Base-by-base conservation (phyloP, 2,888 invertebrate species). In the Brenthis daphne region DNA sequence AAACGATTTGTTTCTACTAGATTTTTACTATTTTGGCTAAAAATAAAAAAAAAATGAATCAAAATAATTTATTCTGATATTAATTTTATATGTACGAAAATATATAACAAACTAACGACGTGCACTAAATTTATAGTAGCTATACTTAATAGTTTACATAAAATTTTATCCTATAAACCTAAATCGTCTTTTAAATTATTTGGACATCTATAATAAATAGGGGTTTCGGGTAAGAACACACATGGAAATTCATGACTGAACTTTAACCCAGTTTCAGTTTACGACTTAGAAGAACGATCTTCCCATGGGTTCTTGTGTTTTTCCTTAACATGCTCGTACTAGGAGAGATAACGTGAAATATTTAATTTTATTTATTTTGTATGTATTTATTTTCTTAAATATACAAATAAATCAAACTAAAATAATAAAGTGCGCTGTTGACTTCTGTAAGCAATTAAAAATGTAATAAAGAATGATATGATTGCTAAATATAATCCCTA, bases 211-310 rank as follows among this genome's bases (percentile, higher is more conserved):
- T 53, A 63, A 63, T 33, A 48, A 57, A 56, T 43, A 65, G 33
- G 48, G 53, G 37, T 54, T 65, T n/a, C 53, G 29, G 37, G 24
- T 63, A 61, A 63, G 20, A 68, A 55, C 43, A 65, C 61, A 61
- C 57, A 64, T 50, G 64, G 64, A 67, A 66, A 64, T 71, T 67
- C 68, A 68, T 60, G 67, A 61, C 29, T 72, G 60, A 70, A 67
- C 71, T 69, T 65, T 71, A 71, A 73, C 73, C 70, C 60, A 73
- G 68, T 74, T 74, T 61, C 68, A 50, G 57, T 64, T 65, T 70
- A 67, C 65, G 70, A 63, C 58, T 67, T 57, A 65, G 65, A 66
- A 71, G 73, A 71, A 72, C 51, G 67, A 69, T 70, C 67, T 65
- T 70, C 65, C 73, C 69, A 72, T 71, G 65, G 57, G 60, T 67